phyloP scores from a whole-genome alignment of 2,888 invertebrate species.

The Calliopum simillimum region DNA sequence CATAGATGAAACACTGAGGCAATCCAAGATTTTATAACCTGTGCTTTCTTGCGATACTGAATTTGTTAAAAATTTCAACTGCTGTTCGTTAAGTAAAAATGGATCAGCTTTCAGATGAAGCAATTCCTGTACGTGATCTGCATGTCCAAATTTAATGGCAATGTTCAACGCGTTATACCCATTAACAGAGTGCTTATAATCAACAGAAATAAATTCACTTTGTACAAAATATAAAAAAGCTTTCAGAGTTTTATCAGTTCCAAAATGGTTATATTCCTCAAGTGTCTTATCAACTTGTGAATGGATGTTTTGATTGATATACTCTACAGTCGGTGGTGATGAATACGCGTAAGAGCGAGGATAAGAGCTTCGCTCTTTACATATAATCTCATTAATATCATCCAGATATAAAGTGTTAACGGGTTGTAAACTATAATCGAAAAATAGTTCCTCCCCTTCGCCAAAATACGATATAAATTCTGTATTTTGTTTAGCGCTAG shows the following conservation, averaged over 20 bases:
- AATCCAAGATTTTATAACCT: constrained; percentile 42
- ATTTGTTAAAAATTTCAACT: constrained; percentile 45
- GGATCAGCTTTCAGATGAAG: constrained; percentile 74
- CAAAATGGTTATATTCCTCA: constrained; percentile 55
- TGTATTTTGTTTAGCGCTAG: constrained; percentile 68
- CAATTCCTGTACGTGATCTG: constrained; percentile 76
- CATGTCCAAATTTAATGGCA: constrained; percentile 78
- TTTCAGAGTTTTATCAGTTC: constrained; percentile 75
- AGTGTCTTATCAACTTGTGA: constrained; percentile 63
- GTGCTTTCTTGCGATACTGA: constrained; percentile 44
- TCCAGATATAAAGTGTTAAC: constrained; percentile 44
- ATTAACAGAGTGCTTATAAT: constrained; percentile 76
- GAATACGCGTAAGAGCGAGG: constrained; percentile 33
- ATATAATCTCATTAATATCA: constrained; percentile 41
- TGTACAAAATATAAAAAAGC: constrained; percentile 81
- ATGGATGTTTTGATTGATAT: neutral
- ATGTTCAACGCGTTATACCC: constrained; percentile 82
- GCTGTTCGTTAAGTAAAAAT: constrained; percentile 44
- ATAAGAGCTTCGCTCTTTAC: constrained; percentile 13
- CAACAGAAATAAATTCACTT: constrained; percentile 79
- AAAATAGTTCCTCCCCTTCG: constrained; percentile 46
- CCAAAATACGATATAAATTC: constrained; percentile 50
- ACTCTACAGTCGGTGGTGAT: constrained; percentile 4
- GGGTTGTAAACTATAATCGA: constrained; percentile 21
- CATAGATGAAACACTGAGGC: constrained; percentile 36